phyloP scores from a whole-genome alignment of 2,888 invertebrate species.

The Drosophila atroscutellata region DNA sequence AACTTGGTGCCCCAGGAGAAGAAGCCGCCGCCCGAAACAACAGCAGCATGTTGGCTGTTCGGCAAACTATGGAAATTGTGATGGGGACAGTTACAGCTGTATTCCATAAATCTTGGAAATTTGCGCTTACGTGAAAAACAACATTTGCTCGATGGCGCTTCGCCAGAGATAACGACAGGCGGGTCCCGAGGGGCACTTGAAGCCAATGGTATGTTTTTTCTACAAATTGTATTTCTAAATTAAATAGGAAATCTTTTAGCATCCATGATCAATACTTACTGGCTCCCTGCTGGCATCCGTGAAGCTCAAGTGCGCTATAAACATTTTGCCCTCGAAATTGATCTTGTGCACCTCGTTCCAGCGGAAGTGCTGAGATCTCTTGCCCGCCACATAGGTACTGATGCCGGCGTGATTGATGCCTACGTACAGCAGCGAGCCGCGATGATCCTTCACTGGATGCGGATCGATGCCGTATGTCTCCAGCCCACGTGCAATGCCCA shows the following conservation, averaged over 20 bases:
- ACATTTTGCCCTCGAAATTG: constrained; percentile 99
- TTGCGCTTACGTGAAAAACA: constrained; percentile 96
- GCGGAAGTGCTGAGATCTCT: constrained; percentile 97
- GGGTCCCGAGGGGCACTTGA: constrained; percentile 96
- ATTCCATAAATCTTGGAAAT: not conserved
- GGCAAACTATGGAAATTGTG: constrained; percentile 88
- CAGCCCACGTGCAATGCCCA: constrained; percentile 94
- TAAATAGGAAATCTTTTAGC: not conserved
- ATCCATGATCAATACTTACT: constrained; percentile 61
- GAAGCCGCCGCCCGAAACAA: constrained; percentile 95
- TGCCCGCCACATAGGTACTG: constrained; percentile 96
- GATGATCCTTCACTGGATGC: constrained; percentile 98
- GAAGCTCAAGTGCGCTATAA: constrained; percentile 96
- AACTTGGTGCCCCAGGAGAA: constrained; percentile 98
- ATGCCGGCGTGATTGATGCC: constrained; percentile 98
- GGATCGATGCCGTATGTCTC: constrained; percentile 99
- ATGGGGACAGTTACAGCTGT: not conserved
- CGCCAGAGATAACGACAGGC: constrained; percentile 98
- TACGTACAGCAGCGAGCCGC: constrained; percentile 95
- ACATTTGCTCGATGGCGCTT: constrained; percentile 98
- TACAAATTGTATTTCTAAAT: constrained; percentile 85
- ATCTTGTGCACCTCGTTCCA: constrained; percentile 98
- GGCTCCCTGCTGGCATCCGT: constrained; percentile 91
- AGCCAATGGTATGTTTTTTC: constrained; percentile 97
- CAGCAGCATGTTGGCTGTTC: constrained; percentile 94